These are phyloP conservation scores for Anas acuta DNA, from an alignment of 2,797 vertebrate genomes.

Conservation along the genomic window DNA sequence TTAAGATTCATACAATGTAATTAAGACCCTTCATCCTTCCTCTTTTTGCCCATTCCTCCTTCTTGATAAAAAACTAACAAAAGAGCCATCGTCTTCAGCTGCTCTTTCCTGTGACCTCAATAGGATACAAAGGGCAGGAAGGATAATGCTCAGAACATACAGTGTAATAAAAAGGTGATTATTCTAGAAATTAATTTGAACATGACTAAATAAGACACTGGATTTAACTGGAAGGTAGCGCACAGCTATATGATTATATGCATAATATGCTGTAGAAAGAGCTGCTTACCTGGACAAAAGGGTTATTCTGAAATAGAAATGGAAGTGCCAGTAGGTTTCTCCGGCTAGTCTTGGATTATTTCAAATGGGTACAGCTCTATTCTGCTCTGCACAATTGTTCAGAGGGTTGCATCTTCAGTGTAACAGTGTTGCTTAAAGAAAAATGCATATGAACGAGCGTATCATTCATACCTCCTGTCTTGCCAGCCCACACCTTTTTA, in stretches of 20 bases:
- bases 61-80: not conserved
- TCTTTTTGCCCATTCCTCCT: not conserved
- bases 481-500: constrained; percentile 31
- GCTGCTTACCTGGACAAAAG: not conserved
- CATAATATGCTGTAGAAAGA: not conserved
- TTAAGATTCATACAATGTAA: not conserved
- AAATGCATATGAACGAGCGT: not conserved
- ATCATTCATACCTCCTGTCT: constrained; percentile 24
- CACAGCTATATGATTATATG: not conserved
- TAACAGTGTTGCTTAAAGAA: not conserved
- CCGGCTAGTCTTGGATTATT: not conserved
- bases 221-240: not conserved
- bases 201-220: not conserved
- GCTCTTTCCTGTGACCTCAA: not conserved
- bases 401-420: not conserved
- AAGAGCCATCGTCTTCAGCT: not conserved
- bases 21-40: not conserved
- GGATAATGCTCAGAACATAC: not conserved
- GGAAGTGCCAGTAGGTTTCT: not conserved
- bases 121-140: not conserved
- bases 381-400: not conserved
- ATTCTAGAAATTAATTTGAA: not conserved
- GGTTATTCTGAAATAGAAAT: constrained; percentile 3
- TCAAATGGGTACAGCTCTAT: not conserved
- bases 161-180: not conserved